Evolutionary conservation across 2,113 vertebrate genomes (phyloP).

Genomic region (Notothenia coriiceps): DNA sequence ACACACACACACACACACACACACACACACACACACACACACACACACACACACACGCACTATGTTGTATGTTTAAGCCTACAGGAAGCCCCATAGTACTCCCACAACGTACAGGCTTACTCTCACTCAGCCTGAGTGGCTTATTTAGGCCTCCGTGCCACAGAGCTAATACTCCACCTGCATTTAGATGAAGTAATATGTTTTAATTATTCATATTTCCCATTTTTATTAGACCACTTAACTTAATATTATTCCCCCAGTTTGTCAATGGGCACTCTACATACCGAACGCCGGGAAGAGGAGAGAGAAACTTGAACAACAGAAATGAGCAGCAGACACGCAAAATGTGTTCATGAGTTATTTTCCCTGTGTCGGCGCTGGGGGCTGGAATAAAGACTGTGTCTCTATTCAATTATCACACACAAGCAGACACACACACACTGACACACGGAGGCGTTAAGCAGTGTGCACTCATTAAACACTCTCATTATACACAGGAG

Average conservation of each 20-base stretch:
- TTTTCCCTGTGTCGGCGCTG: constrained; percentile 58
- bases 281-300: constrained; percentile 23
- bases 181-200: constrained; percentile 69
- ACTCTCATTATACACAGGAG: constrained; percentile 83
- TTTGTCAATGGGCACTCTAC: constrained; percentile 61
- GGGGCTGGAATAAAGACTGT: constrained; percentile 69
- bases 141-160: constrained; percentile 44
- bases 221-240: constrained; percentile 69
- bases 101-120: constrained; percentile 8
- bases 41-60: not conserved
- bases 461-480: constrained; percentile 84
- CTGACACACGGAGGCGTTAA: constrained; percentile 67
- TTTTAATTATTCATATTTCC: constrained; percentile 81
- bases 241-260: constrained; percentile 64
- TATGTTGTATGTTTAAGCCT: not conserved
- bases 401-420: constrained; percentile 83
- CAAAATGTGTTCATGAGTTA: constrained; percentile 77
- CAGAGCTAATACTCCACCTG: constrained; percentile 43
- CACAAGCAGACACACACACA: constrained; percentile 15
- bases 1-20: not conserved
- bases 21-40: not conserved
- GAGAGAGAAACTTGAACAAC: constrained; percentile 65
- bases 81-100: constrained; percentile 19
- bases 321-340: constrained; percentile 53
- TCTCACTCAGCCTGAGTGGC: constrained; percentile 23